phyloP scores from a whole-genome alignment of 2,113 vertebrate genomes.

The Cromileptes altivelis region DNA sequence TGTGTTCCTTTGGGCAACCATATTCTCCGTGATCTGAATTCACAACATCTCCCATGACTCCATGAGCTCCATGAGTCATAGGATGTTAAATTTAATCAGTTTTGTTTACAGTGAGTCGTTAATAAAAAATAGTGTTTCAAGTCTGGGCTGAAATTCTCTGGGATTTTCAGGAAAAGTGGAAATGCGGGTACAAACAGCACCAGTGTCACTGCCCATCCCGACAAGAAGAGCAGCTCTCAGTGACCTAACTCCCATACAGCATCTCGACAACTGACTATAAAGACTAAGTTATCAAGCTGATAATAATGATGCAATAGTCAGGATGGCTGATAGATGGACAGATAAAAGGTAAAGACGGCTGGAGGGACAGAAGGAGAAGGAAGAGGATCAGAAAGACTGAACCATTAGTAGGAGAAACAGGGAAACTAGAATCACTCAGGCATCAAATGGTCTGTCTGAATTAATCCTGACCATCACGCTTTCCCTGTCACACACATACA shows the following conservation, averaged over 20 bases:
- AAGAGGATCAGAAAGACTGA: constrained; percentile 37
- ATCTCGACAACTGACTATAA: constrained; percentile 6
- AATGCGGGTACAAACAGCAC: background rate
- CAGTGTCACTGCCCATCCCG: background rate
- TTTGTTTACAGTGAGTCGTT: constrained; percentile 22
- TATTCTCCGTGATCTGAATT: constrained; percentile 31
- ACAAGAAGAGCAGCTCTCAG: background rate
- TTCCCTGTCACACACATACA: constrained; percentile 44
- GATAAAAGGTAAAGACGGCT: constrained; percentile 24
- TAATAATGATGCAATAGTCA: constrained; percentile 31
- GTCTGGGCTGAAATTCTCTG: constrained; percentile 5
- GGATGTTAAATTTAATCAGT: constrained; percentile 32
- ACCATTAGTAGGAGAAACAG: constrained; percentile 61
- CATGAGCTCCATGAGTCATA: background rate
- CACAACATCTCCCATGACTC: constrained; percentile 17
- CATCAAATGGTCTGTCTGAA: constrained; percentile 79
- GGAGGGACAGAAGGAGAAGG: background rate
- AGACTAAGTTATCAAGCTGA: constrained; percentile 31
- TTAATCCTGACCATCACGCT: constrained; percentile 74
- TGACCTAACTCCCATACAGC: background rate
- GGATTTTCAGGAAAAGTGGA: constrained; percentile 27
- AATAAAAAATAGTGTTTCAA: constrained; percentile 12
- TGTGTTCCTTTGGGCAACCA: constrained; percentile 6
- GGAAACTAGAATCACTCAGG: constrained; percentile 62
- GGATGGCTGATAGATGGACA: constrained; percentile 23